A percentile compares a stretch with the other conserved stretches of the same genome.
Conservation (phyloP, 2,888 invertebrate species). For the Dromius quadrimaculatus region DNA sequence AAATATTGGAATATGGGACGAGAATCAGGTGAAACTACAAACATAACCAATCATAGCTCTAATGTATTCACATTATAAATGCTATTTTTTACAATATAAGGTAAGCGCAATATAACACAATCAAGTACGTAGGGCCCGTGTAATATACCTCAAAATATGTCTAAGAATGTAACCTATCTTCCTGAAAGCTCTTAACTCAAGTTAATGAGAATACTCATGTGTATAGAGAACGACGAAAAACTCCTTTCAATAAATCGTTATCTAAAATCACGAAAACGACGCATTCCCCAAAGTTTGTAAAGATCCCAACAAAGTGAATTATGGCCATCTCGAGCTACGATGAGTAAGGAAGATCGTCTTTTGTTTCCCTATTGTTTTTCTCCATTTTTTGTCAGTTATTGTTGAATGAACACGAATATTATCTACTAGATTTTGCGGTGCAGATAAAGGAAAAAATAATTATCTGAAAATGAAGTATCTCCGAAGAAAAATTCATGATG, state of each 20-base stretch:
- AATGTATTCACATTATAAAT: no score
- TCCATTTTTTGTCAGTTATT: conserved; percentile 28
- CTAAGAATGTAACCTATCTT: neutral
- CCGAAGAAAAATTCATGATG: no score
- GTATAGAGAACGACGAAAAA: conserved; percentile 41
- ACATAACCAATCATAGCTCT: no score
- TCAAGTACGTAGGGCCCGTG: no score
- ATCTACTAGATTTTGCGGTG: conserved; percentile 20
- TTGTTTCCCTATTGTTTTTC: conserved; percentile 32
- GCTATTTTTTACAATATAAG: no score
- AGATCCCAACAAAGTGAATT: conserved; percentile 20
- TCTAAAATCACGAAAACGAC: conserved; percentile 34
- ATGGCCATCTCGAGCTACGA: conserved; percentile 11
- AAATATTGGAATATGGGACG: no score
- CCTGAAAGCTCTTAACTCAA: conserved; percentile 4
- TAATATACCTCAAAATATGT: neutral
- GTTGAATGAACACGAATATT: conserved; percentile 22
- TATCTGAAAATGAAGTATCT: conserved; percentile 15
- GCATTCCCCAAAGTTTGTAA: conserved; percentile 4
- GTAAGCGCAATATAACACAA: no score
- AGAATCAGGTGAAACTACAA: no score
- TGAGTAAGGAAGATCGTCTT: conserved; percentile 25
- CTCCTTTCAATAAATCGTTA: conserved; percentile 34
- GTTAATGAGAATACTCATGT: conserved; percentile 47
- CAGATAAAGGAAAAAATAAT: conserved; percentile 16